A percentile compares a stretch with the other conserved stretches of the same genome.
Evolutionary conservation across 1,140 invertebrate genomes (phyloP).

Genomic region (Acyrthosiphon pisum): DNA sequence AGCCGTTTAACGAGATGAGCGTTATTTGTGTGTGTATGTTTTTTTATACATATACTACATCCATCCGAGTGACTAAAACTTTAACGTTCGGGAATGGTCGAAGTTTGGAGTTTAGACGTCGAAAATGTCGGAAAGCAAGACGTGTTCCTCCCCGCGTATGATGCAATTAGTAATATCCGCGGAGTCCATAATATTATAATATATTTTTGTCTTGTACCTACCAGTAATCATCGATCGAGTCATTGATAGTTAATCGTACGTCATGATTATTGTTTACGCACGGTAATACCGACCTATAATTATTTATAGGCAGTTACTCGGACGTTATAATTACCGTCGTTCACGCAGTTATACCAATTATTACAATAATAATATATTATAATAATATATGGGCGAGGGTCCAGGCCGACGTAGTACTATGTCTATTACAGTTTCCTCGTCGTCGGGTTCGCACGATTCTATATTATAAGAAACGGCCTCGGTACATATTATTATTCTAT

Average conservation of each 20-base stretch:
- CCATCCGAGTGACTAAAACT: conserved; percentile 7
- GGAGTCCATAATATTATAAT: not conserved
- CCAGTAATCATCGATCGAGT: not conserved
- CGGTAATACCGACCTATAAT: too few relatives aligned
- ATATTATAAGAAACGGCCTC: not conserved
- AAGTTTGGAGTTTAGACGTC: not conserved
- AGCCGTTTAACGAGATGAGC: not conserved
- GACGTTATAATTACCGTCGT: not conserved
- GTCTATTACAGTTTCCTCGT: not conserved
- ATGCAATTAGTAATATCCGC: not conserved
- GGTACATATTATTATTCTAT: not conserved
- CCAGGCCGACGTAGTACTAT: not conserved
- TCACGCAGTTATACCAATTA: not conserved
- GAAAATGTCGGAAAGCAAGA: conserved; percentile 3
- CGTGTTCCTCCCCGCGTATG: not conserved
- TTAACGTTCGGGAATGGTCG: not conserved
- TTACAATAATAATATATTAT: not conserved
- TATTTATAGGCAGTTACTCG: too few relatives aligned
- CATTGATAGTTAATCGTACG: not conserved
- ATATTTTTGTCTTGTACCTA: not conserved
- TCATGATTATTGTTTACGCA: too few relatives aligned
- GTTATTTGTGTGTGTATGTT: not conserved
- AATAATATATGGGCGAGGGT: not conserved
- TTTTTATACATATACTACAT: not conserved
- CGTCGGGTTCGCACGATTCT: not conserved